phyloP scores from a whole-genome alignment of 1,140 invertebrate genomes.

The Sycobia sp. region DNA sequence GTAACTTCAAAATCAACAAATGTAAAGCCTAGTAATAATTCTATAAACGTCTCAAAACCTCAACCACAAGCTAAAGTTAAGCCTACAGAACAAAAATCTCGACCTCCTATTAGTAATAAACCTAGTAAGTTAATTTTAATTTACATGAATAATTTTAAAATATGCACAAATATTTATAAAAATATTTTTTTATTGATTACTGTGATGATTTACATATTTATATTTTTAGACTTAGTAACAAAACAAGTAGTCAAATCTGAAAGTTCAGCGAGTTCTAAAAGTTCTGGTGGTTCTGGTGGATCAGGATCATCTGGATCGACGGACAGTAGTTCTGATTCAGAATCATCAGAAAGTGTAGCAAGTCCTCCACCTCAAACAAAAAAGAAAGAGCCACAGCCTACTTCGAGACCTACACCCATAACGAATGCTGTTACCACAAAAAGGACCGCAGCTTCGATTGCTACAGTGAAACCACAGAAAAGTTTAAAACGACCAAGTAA shows the following conservation, averaged over 20 bases:
- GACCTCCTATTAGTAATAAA: constrained; percentile 44
- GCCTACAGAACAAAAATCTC: constrained; percentile 47
- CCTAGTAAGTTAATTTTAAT: constrained; percentile 44
- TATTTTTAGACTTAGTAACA: constrained; percentile 33
- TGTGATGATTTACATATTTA: not conserved
- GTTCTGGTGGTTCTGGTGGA: constrained; percentile 52
- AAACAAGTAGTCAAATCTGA: constrained; percentile 51
- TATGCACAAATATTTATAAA: not conserved
- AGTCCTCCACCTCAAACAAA: constrained; percentile 52
- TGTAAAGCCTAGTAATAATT: constrained; percentile 43
- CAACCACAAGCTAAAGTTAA: constrained; percentile 51
- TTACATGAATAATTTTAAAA: not conserved
- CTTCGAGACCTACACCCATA: constrained; percentile 36
- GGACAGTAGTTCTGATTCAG: constrained; percentile 59
- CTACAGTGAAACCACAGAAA: constrained; percentile 58
- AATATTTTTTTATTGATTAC: not conserved
- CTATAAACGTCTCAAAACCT: constrained; percentile 47
- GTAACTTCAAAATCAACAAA: constrained; percentile 46
- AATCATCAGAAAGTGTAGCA: constrained; percentile 57
- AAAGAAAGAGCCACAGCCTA: constrained; percentile 53
- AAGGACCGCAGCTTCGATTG: constrained; percentile 54
- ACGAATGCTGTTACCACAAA: constrained; percentile 54
- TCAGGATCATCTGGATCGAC: constrained; percentile 55
- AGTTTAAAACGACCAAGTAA: constrained; percentile 53
- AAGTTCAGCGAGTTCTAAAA: constrained; percentile 59